Evolutionary conservation across 1,140 invertebrate genomes (phyloP).

Genomic region (Bombus difficillimus): DNA sequence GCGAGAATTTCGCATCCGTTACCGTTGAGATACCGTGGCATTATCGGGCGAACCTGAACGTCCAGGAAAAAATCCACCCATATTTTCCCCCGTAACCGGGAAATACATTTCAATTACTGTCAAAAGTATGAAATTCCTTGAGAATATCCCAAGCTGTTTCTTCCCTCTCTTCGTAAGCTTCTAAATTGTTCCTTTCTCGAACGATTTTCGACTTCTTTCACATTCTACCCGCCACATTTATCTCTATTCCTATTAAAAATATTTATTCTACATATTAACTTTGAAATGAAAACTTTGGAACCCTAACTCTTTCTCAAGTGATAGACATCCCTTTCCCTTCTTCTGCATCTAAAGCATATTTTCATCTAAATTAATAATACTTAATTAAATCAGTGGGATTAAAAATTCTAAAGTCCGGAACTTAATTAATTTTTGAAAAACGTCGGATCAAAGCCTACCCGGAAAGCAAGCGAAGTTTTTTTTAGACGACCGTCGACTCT

Average conservation of each 20-base stretch:
- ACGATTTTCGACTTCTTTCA: not conserved
- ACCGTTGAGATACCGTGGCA: slow-evolving; percentile 21
- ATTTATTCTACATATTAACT: not conserved
- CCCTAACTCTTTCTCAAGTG: not conserved
- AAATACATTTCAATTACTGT: slow-evolving; percentile 42
- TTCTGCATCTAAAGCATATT: too few relatives aligned
- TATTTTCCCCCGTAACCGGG: not conserved
- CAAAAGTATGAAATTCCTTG: slow-evolving; percentile 18
- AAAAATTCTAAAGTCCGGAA: too few relatives aligned
- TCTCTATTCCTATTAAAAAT: not conserved
- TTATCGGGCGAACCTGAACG: slow-evolving; percentile 8
- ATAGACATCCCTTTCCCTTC: too few relatives aligned
- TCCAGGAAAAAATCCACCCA: not conserved
- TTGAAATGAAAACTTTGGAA: not conserved
- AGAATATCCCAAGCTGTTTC: not conserved
- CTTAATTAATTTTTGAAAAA: too few relatives aligned
- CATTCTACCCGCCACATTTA: not conserved
- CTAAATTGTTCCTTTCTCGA: not conserved
- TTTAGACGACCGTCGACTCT: too few relatives aligned
- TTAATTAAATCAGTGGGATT: too few relatives aligned
- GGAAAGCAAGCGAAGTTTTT: too few relatives aligned
- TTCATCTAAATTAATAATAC: too few relatives aligned
- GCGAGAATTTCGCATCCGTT: slow-evolving; percentile 43
- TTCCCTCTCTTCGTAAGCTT: too few relatives aligned
- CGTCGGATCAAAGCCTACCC: too few relatives aligned